Base-by-base conservation (phyloP, 2,797 vertebrate genomes). In the Squalus acanthias region DNA sequence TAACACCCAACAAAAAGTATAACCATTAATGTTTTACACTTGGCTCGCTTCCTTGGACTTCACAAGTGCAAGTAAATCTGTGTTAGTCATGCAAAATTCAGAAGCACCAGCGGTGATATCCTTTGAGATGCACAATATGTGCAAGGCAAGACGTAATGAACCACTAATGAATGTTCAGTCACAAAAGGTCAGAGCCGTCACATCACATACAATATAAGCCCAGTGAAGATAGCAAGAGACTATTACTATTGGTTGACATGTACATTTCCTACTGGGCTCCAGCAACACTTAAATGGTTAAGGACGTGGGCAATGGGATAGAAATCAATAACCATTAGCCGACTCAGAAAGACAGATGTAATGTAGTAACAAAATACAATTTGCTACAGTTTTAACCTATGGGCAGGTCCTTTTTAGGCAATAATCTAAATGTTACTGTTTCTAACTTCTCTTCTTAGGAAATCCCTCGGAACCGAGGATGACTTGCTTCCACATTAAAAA, bases 121-220 rank as follows among this genome's bases (percentile, higher is more conserved):
- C 46, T 65, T 93, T 94, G 74, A 94, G 82, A n/a, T 89, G 67
- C 46, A 39, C 95, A 87, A 85, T 82, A 95, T 82, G 46, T 69
- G 24, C 33, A 96, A 96, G 88, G 74, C 72, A 96, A 76, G 96
- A 96, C 50, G 70, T 96, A 96, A 96, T 96, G 79, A 96, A 96
- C 82, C 70, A 96, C 85, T 96, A 96, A 96, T 96, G 96, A 96
- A 96, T 96, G 95, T 96, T 88, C 96, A 96, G 96, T 96, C 96
- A 96, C 60, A 57, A 95, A 96, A 96, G 96, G 72, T 96, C 95
- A 94, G 70, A 96, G 57, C 95, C 60, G 33, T 96, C 96, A 96
- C 57, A 46, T 96, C 63, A 96, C 87, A 96, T 96, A 94, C 74
- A 96, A 72, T 89, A 91, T n/a, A 57, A 85, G 63, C 20, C 39